phyloP scores from a whole-genome alignment of 2,888 invertebrate genomes.

The Polydesmus complanatus region DNA sequence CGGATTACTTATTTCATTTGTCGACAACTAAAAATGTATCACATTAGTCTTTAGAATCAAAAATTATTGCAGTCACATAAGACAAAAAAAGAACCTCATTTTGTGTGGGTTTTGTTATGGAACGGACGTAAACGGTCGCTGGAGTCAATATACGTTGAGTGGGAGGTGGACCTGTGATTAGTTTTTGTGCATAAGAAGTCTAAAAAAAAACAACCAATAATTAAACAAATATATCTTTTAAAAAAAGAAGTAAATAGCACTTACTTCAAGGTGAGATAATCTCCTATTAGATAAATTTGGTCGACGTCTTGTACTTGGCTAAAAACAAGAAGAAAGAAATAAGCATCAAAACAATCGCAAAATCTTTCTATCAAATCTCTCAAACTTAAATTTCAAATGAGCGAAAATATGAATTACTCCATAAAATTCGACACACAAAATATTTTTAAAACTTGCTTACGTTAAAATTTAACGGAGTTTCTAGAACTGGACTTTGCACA shows the following conservation, averaged over 20 bases:
- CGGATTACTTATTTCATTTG: too few relatives aligned
- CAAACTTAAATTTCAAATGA: too few relatives aligned
- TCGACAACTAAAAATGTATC: too few relatives aligned
- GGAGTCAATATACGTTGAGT: background rate
- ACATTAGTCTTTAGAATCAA: too few relatives aligned
- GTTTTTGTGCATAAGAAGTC: background rate
- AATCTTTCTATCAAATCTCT: too few relatives aligned
- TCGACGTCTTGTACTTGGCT: constrained; percentile 2
- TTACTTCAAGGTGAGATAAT: background rate
- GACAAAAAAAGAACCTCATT: too few relatives aligned
- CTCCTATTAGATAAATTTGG: background rate
- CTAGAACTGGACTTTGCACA: constrained; percentile 1
- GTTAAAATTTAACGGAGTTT: constrained; percentile 6
- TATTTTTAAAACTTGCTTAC: too few relatives aligned
- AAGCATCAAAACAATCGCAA: background rate
- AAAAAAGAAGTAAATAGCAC: background rate
- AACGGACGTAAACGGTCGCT: background rate
- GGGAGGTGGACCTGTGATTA: background rate
- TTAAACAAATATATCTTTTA: background rate
- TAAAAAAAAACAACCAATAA: background rate
- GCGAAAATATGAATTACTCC: too few relatives aligned
- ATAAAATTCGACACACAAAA: too few relatives aligned
- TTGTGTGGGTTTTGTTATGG: background rate
- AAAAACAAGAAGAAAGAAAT: background rate
- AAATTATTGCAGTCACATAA: too few relatives aligned